Conservation (phyloP, 2,888 invertebrate species). For the Cheilosia pagana region DNA sequence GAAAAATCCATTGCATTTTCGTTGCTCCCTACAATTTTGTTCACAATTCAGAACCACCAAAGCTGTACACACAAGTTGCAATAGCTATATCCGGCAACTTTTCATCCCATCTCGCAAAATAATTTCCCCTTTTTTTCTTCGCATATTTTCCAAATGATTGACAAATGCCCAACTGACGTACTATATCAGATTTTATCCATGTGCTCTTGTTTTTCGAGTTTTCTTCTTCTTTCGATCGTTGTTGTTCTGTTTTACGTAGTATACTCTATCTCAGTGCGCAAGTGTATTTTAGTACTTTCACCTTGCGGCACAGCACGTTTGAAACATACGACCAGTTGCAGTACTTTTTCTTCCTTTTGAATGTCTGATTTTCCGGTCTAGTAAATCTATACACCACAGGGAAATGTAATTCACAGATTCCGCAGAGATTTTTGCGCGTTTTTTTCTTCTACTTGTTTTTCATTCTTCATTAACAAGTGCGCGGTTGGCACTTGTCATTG, state of each 20-base stretch:
- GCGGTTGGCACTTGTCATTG: slow-evolving; percentile 44
- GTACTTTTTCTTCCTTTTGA: slow-evolving; percentile 54
- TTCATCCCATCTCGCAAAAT: neutral
- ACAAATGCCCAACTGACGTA: slow-evolving; percentile 12
- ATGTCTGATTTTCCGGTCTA: slow-evolving; percentile 73
- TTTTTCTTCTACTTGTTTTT: slow-evolving; percentile 12
- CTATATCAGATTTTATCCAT: slow-evolving; percentile 10
- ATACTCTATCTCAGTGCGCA: slow-evolving; percentile 14
- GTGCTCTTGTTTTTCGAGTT: slow-evolving; percentile 1
- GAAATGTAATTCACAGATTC: slow-evolving; percentile 51
- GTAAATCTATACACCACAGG: slow-evolving; percentile 57
- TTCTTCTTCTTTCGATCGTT: neutral
- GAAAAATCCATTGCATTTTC: too few relatives aligned
- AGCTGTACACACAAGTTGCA: neutral
- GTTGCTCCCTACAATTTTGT: too few relatives aligned
- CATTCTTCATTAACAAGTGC: neutral
- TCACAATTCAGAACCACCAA: too few relatives aligned
- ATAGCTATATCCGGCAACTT: neutral
- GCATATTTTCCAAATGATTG: slow-evolving; percentile 5
- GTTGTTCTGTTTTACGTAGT: neutral
- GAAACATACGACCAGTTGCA: slow-evolving; percentile 50
- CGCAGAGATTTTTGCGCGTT: slow-evolving; percentile 10
- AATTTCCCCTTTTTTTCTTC: neutral
- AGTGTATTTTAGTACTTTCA: slow-evolving; percentile 59
- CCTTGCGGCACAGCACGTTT: slow-evolving; percentile 59